Evolutionary conservation across 2,113 vertebrate species (phyloP).

Genomic region (Neotoma lepida): DNA sequence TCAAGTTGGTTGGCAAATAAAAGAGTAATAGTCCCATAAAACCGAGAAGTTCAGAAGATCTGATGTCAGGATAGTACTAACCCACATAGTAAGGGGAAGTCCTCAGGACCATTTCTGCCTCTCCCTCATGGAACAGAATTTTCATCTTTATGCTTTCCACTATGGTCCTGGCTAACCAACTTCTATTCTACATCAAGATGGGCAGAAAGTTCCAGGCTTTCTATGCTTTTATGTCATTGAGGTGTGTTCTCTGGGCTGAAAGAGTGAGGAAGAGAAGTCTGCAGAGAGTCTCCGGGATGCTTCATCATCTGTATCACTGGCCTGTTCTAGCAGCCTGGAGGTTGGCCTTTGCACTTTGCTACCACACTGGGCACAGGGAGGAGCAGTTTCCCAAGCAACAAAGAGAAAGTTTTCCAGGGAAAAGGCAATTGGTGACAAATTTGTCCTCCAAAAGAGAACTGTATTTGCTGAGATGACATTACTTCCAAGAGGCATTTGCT

Average conservation of each 20-base stretch:
- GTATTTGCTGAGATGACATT: neutral
- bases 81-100: neutral
- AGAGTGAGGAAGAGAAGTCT: too few relatives aligned
- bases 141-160: neutral
- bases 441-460: conserved; percentile 1
- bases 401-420: too few relatives aligned
- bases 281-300: too few relatives aligned
- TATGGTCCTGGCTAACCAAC: too few relatives aligned
- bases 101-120: neutral
- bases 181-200: neutral
- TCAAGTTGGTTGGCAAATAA: neutral
- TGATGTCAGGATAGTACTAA: neutral
- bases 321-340: too few relatives aligned
- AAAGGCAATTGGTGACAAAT: too few relatives aligned
- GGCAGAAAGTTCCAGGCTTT: neutral
- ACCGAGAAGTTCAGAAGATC: neutral
- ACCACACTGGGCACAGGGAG: too few relatives aligned
- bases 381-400: too few relatives aligned
- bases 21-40: neutral
- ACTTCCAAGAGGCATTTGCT: conserved; percentile 28
- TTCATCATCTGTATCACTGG: too few relatives aligned
- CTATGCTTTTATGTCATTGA: neutral
- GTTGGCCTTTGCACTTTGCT: too few relatives aligned
- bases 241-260: neutral
- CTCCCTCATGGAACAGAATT: neutral